phyloP scores from a whole-genome alignment of 2,888 invertebrate genomes.

The Drosophila phalerata region DNA sequence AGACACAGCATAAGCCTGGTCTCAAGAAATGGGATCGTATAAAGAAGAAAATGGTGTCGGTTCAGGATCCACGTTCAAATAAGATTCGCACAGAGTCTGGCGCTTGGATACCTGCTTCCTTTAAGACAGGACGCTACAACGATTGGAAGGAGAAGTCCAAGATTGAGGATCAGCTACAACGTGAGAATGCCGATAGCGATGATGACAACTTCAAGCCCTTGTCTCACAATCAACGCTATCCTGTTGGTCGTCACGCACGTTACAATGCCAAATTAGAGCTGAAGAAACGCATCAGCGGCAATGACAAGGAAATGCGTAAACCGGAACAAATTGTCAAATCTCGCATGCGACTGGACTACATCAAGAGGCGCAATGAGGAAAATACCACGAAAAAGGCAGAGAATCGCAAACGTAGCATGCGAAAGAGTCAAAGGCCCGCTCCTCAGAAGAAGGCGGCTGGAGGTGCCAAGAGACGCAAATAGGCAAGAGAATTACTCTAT shows the following conservation, averaged over 20 bases:
- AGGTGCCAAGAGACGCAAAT: conserved; percentile 49
- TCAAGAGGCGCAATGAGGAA: conserved; percentile 88
- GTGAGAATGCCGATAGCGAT: conserved; percentile 81
- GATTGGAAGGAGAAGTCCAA: conserved; percentile 93
- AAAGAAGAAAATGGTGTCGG: conserved; percentile 96
- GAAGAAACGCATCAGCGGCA: conserved; percentile 86
- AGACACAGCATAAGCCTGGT: conserved; percentile 88
- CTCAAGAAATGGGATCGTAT: conserved; percentile 96
- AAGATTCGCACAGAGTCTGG: conserved; percentile 98
- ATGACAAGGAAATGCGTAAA: conserved; percentile 88
- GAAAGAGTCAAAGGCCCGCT: conserved; percentile 73
- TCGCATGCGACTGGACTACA: conserved; percentile 87
- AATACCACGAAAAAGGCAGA: conserved; percentile 85
- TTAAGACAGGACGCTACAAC: conserved; percentile 95
- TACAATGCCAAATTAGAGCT: conserved; percentile 91
- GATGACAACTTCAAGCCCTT: conserved; percentile 76
- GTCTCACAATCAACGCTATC: conserved; percentile 82
- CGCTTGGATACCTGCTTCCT: conserved; percentile 96
- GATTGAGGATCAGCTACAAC: conserved; percentile 84
- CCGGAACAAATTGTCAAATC: conserved; percentile 93
- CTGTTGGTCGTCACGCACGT: conserved; percentile 91
- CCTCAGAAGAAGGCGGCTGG: conserved; percentile 39
- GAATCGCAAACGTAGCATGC: conserved; percentile 84
- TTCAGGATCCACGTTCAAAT: conserved; percentile 87
- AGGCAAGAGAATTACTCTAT: background rate